phyloP scores from a whole-genome alignment of 1,140 invertebrate genomes.

The Grapholita molesta region DNA sequence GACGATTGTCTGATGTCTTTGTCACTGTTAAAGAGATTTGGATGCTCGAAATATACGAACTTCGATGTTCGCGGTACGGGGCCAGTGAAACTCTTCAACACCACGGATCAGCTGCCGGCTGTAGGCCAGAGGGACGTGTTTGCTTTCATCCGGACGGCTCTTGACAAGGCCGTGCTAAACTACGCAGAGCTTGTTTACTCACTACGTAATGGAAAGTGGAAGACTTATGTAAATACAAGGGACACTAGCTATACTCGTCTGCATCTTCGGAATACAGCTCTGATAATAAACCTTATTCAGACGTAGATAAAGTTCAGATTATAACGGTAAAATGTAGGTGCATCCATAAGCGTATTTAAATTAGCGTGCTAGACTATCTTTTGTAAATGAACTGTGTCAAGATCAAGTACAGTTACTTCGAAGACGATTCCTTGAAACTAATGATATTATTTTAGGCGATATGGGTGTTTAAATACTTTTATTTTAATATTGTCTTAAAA shows the following conservation, averaged over 20 bases:
- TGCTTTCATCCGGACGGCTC: conserved; percentile 26
- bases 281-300: too few relatives aligned
- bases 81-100: too few relatives aligned
- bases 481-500: too few relatives aligned
- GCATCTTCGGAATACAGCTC: too few relatives aligned
- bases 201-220: conserved; percentile 34
- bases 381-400: not conserved
- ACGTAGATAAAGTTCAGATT: not conserved
- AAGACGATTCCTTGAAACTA: not conserved
- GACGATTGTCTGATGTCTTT: too few relatives aligned
- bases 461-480: too few relatives aligned
- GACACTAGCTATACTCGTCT: too few relatives aligned
- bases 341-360: not conserved
- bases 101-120: not conserved
- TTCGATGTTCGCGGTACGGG: too few relatives aligned
- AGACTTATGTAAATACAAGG: conserved; percentile 10
- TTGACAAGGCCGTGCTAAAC: conserved; percentile 17
- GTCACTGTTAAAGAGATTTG: too few relatives aligned
- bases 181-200: conserved; percentile 16
- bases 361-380: not conserved
- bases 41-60: too few relatives aligned
- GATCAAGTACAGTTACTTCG: not conserved
- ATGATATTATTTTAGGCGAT: too few relatives aligned
- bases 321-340: not conserved
- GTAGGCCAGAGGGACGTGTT: conserved; percentile 25